A percentile compares a stretch with the other conserved stretches of the same genome.
phyloP scores from a whole-genome alignment of 2,797 vertebrate genomes.

The Centropyge bicolor region DNA sequence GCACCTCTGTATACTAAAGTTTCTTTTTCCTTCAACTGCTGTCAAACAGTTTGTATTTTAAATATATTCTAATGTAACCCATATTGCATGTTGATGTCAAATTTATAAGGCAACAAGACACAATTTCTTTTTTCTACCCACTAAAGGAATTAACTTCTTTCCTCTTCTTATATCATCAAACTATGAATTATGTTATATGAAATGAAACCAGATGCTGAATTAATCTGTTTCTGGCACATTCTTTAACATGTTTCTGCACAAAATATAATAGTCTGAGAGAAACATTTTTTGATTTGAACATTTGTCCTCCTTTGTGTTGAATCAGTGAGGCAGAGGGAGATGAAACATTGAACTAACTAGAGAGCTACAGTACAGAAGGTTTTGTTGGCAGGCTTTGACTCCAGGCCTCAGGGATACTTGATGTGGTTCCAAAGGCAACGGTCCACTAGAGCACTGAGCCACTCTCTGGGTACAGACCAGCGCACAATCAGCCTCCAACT shows the following conservation, averaged over 20 bases:
- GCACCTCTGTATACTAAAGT: not conserved
- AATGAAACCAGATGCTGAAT: not conserved
- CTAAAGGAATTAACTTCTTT: not conserved
- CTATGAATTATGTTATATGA: not conserved
- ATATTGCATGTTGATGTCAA: slow-evolving; percentile 16
- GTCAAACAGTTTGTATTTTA: slow-evolving; percentile 18
- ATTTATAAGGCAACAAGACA: slow-evolving; percentile 4
- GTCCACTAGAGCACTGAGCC: slow-evolving; percentile 56
- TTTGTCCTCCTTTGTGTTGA: slow-evolving; percentile 41
- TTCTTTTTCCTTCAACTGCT: slow-evolving; percentile 26
- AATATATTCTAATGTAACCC: not conserved
- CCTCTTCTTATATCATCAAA: not conserved
- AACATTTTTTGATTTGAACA: slow-evolving; percentile 5
- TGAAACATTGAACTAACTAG: slow-evolving; percentile 25
- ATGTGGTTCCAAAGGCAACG: slow-evolving; percentile 61
- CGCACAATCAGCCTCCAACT: slow-evolving; percentile 28
- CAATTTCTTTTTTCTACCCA: not conserved
- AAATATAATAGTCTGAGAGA: slow-evolving; percentile 14
- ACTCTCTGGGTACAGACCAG: slow-evolving; percentile 51
- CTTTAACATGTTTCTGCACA: not conserved
- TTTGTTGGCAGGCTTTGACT: slow-evolving; percentile 65
- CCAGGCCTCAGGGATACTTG: slow-evolving; percentile 66
- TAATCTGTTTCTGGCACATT: not conserved
- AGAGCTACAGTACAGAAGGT: slow-evolving; percentile 60
- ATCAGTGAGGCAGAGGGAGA: slow-evolving; percentile 18